Evolutionary conservation across 2,797 vertebrate species (phyloP), one percentile per base, ranked within the genome.

Genomic region (Psittacula derbiana): DNA sequence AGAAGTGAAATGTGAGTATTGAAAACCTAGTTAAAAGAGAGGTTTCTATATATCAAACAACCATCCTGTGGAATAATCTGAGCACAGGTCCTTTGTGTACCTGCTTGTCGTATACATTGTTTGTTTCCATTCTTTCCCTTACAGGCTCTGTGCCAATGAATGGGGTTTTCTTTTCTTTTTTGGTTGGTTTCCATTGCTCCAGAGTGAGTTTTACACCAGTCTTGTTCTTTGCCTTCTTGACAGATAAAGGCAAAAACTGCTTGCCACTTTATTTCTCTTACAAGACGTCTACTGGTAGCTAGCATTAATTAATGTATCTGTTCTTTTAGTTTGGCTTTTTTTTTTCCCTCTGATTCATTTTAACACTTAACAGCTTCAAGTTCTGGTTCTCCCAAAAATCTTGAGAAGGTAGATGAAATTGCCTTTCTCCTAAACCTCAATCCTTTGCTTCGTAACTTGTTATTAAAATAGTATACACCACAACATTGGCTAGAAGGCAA

Each of bases 211-310:
- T 88, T 33, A 60, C 43, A 38, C 21, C 23, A 66, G 5, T 58
- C 49, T 78, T 86, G 27, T 14, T 85, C 80, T 53, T 71, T 65
- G 31, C 12, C 43, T 46, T 87, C 75, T 91, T 1, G 0, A 81
- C 9, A 91, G 43, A 90, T 61, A 82, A 84, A 82, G 36, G 62
- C 25, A 60, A 92, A 94, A 95, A 50, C 33, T 66, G 27, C 46
- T 89, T 80, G 75, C 41, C 18, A 30, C 31, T 85, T 80, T 52
- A 30, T 75, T 86, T 90, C 52, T 80, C 20, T 75, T 83, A 58
- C 27, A 67, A 64, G 52, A 70, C 46, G 28, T 58, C 55, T 90
- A 33, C 53, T 79, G 27, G 24, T 87, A 60, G 25, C 57, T 58
- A 61, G 28, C 16, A 6, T 69, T 91, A 82, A 89, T 86, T 70